A percentile compares a stretch with the other conserved stretches of the same genome.
Evolutionary conservation across 2,888 invertebrate genomes (phyloP).

Genomic region (Halictus ligatus): DNA sequence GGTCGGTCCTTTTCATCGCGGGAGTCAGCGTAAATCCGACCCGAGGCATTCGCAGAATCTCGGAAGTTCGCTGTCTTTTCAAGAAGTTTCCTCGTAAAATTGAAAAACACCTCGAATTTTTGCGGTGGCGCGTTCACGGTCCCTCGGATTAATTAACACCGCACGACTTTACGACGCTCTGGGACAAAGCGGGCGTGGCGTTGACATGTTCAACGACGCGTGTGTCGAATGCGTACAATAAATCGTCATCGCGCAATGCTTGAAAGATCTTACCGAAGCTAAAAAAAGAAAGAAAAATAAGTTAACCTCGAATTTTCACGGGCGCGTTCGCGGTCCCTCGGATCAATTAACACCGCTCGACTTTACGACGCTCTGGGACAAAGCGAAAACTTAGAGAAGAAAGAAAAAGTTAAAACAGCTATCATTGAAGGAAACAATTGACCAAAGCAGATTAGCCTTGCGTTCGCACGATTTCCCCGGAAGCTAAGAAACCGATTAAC

Average conservation of each 20-base stretch:
- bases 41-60: neutral
- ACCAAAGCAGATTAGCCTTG: neutral
- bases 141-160: constrained; percentile 25
- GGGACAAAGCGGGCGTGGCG: too few relatives aligned
- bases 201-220: too few relatives aligned
- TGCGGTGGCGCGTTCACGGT: neutral
- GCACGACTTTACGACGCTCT: neutral
- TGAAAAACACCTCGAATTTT: constrained; percentile 20
- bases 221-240: too few relatives aligned
- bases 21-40: neutral
- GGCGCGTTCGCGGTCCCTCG: neutral
- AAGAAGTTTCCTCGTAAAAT: constrained; percentile 27
- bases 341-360: constrained; percentile 23
- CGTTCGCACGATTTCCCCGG: neutral
- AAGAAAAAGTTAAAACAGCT: too few relatives aligned
- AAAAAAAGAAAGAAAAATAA: too few relatives aligned
- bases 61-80: constrained; percentile 1
- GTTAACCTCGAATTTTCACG: neutral
- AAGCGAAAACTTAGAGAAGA: too few relatives aligned
- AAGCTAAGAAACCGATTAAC: neutral
- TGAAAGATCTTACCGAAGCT: too few relatives aligned
- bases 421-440: too few relatives aligned
- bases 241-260: too few relatives aligned
- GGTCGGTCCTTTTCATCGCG: neutral
- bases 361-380: neutral